These are phyloP conservation scores for Pocillopora grandis DNA, from an alignment of 92 coral and sea anemone genomes.

Conservation along the genomic window DNA sequence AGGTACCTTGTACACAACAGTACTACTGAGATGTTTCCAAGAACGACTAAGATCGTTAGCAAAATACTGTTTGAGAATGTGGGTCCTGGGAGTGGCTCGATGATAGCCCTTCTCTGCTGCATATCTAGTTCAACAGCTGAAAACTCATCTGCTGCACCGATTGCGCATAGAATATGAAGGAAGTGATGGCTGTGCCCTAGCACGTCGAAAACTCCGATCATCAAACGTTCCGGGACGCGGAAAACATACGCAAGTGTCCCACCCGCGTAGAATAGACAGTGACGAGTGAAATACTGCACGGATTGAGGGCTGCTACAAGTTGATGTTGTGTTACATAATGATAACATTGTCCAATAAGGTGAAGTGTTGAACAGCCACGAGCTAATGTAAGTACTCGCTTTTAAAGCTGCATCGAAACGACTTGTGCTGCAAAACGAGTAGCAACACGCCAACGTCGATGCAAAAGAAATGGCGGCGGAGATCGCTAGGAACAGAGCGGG, in stretches of 20 bases:
- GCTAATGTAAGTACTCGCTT: constrained; percentile 63
- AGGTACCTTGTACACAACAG: constrained; percentile 52
- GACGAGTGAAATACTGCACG: constrained; percentile 60
- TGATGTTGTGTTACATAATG: constrained; percentile 13
- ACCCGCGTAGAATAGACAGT: constrained; percentile 56
- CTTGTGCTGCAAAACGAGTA: constrained; percentile 65
- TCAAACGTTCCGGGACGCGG: constrained; percentile 80
- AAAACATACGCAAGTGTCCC: constrained; percentile 69
- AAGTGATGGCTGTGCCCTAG: constrained; percentile 97
- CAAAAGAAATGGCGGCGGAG: constrained; percentile 65
- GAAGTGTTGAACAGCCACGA: constrained; percentile 70
- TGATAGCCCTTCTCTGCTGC: constrained; percentile 53
- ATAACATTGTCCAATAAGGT: constrained; percentile 62
- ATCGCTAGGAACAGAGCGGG: constrained; percentile 56
- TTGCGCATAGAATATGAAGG: constrained; percentile 80
- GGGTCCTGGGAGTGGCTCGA: constrained; percentile 50
- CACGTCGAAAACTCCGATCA: constrained; percentile 82
- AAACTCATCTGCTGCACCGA: constrained; percentile 87
- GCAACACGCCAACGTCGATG: constrained; percentile 68
- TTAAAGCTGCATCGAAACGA: constrained; percentile 52
- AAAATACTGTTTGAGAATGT: constrained; percentile 66
- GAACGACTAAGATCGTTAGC: constrained; percentile 51
- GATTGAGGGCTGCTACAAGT: constrained; percentile 46
- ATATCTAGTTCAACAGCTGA: constrained; percentile 78
- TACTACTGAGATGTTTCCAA: constrained; percentile 60